These are phyloP conservation scores for Drosophila koepferae DNA, from an alignment of 2,888 invertebrate genomes.

Conservation along the genomic window DNA sequence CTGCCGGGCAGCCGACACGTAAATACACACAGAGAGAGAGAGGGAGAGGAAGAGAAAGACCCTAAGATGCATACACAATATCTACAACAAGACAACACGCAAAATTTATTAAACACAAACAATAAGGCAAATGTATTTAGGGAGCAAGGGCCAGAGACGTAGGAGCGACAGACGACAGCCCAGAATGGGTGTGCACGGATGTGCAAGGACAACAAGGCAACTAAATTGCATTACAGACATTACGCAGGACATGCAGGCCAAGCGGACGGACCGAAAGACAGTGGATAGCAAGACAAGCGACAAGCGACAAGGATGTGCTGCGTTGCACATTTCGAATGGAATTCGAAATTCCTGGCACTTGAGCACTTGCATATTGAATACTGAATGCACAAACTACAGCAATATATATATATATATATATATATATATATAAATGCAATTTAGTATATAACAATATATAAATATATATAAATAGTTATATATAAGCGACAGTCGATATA, in stretches of 20 bases:
- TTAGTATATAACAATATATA: slow-evolving; percentile 28
- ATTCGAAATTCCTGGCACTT: slow-evolving; percentile 59
- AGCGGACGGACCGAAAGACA: slow-evolving; percentile 18
- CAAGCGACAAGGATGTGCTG: slow-evolving; percentile 68
- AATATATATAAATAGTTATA: slow-evolving; percentile 7
- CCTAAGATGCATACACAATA: slow-evolving; percentile 33
- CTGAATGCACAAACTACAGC: slow-evolving; percentile 36
- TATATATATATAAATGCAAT: slow-evolving; percentile 7
- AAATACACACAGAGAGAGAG: neutral
- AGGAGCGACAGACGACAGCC: slow-evolving; percentile 22
- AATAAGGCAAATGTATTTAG: slow-evolving; percentile 81
- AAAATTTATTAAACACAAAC: slow-evolving; percentile 82
- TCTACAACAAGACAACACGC: slow-evolving; percentile 66
- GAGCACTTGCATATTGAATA: slow-evolving; percentile 64
- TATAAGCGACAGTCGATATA: slow-evolving; percentile 58
- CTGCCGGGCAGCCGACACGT: slow-evolving; percentile 43
- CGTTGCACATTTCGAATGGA: slow-evolving; percentile 77
- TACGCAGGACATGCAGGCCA: slow-evolving; percentile 53
- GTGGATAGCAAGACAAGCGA: slow-evolving; percentile 42
- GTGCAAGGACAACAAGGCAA: slow-evolving; percentile 72
- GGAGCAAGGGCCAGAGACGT: slow-evolving; percentile 41
- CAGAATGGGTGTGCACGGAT: slow-evolving; percentile 53
- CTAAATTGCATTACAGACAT: slow-evolving; percentile 79
- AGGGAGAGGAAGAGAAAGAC: neutral
- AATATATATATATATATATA: slow-evolving; percentile 14